Base-by-base conservation (phyloP, 2,113 vertebrate genomes). In the Corydoras maculifer region DNA sequence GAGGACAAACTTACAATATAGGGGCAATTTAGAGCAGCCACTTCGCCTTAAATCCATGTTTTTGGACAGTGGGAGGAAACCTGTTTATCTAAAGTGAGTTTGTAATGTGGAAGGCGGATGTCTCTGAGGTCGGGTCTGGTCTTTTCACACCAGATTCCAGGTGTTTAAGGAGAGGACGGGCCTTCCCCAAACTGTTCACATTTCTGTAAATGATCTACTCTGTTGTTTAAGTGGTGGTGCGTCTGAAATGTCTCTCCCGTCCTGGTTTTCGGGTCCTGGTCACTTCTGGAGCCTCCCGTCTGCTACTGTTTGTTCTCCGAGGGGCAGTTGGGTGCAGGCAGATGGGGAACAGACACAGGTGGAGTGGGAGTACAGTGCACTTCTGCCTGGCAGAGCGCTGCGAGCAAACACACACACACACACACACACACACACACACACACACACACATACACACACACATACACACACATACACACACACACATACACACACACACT, bases 341-440 rank as follows among this genome's bases (percentile, higher is more conserved):
- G 96, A 97, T 97, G 94, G 94, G 93, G 93, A 91, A 90, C 92
- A 91, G 91, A 92, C 91, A 90, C 87, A 91, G 73, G 72, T 58
- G 77, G 60, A 65, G 66, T 73, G 91, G 88, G 88, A 88, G 86
- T 89, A 87, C 91, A 91, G 88, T 92, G 91, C 90, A 92, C 64
- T 67, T 93, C 92, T 96, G 93, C 92, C 94, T 93, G 94, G 91
- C 89, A 90, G 91, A 93, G 93, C 90, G 88, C 93, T 93, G 89
- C 0, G 7, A 43, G 35, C 35, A 94, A 92, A 94, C 92, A 93
- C 92, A 18, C 73, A 68, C 65, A 63, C 53, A 55, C 61, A 35
- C 10, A 29, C 57, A 0, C 31, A 49, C 30, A 43, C 60, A 55
- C 69, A 63, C 54, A 49, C 69, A 92, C 92, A 31, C 67, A 49